Base-by-base conservation (phyloP, 2,113 vertebrate species). In the Caranx melampygus region DNA sequence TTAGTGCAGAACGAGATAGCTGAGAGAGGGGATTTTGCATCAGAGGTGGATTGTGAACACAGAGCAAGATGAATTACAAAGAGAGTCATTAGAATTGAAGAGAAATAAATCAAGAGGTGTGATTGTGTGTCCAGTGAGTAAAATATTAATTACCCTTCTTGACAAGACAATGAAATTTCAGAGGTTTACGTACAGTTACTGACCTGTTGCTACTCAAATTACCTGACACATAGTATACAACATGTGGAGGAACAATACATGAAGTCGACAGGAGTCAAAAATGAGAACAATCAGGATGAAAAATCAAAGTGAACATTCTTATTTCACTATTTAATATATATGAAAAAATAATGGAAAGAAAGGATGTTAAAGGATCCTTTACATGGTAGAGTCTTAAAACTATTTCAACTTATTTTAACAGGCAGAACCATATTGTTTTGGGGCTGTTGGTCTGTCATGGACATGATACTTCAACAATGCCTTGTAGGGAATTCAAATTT, bases 31-130 rank as follows among this genome's bases (percentile, higher is more conserved):
- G 84, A 76, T 75, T 86, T 83, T 2, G 42, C 57, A 73, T 75
- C 75, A 33, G 33, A 72, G 15, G 45, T 35, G 65, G 65, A 34
- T 70, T 76, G 78, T 66, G 77, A 82, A 80, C 78, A 52, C 67
- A 49, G 71, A 84, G 52, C 75, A 76, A 87, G 87, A 81, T 88
- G 75, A 89, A 89, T 85, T 83, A 78, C 75, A 88, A 77, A 67
- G 65, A 70, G 44, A 64, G 55, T 33, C 59, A 81, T 88, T 83
- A 66, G 52, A 72, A 68, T 35, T n/a, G 62, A 82, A 52, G 55
- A 63, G 60, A 37, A 77, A 85, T 87, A 88, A 87, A 87, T 88
- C 88, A 90, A 73, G 79, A 61, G 37, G 47, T 75, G 47, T 71
- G 72, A 82, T 45, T 74, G 51, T 85, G 33, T 79, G 72, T 80